phyloP scores from a whole-genome alignment of 2,888 invertebrate species.

The Hoplodrina ambigua region DNA sequence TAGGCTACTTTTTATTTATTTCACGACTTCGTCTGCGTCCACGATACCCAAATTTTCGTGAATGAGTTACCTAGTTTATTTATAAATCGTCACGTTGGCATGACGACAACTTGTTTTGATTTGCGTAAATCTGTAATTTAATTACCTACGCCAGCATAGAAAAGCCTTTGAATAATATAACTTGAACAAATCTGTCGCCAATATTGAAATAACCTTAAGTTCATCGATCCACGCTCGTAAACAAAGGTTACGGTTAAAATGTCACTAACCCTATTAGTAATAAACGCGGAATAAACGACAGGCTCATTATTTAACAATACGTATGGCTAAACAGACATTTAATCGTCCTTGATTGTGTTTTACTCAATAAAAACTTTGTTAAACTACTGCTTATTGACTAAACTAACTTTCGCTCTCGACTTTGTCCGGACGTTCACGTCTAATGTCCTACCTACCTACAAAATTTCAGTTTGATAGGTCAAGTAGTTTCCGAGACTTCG shows the following conservation, averaged over 20 bases:
- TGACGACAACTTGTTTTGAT: neutral
- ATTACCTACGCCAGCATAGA: constrained; percentile 9
- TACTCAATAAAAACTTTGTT: neutral
- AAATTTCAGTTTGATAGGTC: no score
- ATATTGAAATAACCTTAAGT: constrained; percentile 52
- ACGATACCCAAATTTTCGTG: no score
- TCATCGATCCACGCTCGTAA: constrained; percentile 46
- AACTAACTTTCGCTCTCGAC: no score
- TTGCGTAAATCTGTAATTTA: constrained; percentile 17
- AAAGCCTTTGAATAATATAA: neutral
- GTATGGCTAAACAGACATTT: constrained; percentile 20
- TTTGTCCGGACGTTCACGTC: no score
- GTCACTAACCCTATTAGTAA: constrained; percentile 56
- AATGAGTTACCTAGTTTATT: no score
- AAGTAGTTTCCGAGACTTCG: no score
- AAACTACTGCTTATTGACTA: constrained; percentile 13
- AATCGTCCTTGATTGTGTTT: constrained; percentile 25
- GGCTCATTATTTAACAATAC: constrained; percentile 31
- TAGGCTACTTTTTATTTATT: no score
- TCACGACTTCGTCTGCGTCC: no score
- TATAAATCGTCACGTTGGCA: neutral
- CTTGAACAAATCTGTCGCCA: constrained; percentile 35
- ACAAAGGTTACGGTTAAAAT: constrained; percentile 50
- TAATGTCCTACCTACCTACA: no score
- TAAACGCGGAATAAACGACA: constrained; percentile 30